Percentiles rank a stretch among this genome's conserved stretches.
These are phyloP conservation scores for Nibea coibor DNA, from an alignment of 2,113 vertebrate species.

Conservation along the genomic window DNA sequence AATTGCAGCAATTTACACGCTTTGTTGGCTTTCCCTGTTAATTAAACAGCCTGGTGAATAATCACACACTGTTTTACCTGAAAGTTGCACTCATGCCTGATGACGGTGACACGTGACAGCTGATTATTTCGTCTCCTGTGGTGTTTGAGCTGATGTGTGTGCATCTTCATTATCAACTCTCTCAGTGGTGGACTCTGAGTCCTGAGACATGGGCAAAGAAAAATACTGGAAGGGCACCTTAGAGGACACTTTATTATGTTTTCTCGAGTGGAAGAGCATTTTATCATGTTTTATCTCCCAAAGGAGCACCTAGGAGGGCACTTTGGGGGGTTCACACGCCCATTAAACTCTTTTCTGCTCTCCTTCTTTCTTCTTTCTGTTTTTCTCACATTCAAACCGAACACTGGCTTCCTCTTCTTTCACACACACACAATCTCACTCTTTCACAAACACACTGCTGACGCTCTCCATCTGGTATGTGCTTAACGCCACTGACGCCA, in stretches of 20 bases:
- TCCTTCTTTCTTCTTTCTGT: background rate
- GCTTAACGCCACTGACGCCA: constrained; percentile 43
- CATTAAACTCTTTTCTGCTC: background rate
- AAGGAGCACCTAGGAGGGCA: too few relatives aligned
- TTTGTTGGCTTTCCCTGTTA: constrained; percentile 12
- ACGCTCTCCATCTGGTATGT: constrained; percentile 51
- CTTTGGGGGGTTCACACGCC: too few relatives aligned
- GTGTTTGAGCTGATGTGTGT: background rate
- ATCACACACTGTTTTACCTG: background rate
- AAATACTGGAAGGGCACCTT: background rate
- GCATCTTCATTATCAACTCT: background rate
- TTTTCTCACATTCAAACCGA: constrained; percentile 6
- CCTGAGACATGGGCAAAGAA: background rate
- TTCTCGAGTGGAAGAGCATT: background rate
- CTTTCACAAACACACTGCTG: constrained; percentile 18
- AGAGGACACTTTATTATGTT: background rate
- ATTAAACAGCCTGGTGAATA: constrained; percentile 24
- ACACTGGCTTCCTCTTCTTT: background rate
- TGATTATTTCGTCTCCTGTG: constrained; percentile 13
- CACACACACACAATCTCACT: background rate
- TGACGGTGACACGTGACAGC: constrained; percentile 12
- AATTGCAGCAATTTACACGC: constrained; percentile 2
- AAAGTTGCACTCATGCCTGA: background rate
- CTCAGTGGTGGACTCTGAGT: background rate
- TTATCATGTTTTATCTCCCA: background rate